Conservation (phyloP, 2,797 vertebrate species). For the Podarcis siculus region DNA sequence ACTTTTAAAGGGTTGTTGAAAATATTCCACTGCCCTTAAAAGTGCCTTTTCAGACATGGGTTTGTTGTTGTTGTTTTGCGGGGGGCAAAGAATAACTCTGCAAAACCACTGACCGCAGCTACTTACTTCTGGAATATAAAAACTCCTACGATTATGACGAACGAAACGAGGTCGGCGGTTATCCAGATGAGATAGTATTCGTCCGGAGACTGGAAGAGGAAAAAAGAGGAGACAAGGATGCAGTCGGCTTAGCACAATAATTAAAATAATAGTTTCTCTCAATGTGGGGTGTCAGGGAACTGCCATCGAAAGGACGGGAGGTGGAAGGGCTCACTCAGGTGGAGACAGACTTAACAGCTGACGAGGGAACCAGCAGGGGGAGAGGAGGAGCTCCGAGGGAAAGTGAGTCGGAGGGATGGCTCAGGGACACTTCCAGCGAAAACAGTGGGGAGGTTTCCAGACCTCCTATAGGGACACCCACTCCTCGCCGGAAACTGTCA, state of each 20-base stretch:
- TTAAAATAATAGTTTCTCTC: not conserved
- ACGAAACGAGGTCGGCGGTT: conserved; percentile 89
- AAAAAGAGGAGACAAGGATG: conserved; percentile 64
- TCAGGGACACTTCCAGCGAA: no score
- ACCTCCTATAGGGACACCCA: no score
- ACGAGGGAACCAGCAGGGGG: no score
- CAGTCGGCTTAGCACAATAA: not conserved
- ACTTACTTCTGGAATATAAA: conserved; percentile 98
- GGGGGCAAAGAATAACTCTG: not conserved
- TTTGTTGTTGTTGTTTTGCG: no score
- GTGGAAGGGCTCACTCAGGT: no score
- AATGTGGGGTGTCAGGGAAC: no score
- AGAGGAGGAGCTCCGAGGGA: no score
- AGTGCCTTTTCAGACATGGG: not conserved
- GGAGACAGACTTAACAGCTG: no score
- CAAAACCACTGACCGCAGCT: accelerated
- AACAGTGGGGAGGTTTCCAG: no score
- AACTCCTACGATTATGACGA: conserved; percentile 87
- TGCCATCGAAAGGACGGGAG: no score
- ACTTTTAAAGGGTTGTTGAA: not conserved
- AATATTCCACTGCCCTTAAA: not conserved
- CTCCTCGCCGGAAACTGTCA: no score
- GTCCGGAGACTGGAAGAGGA: conserved; percentile 85
- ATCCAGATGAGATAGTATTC: conserved; percentile 94
- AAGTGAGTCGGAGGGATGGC: no score